Evolutionary conservation across 2,113 vertebrate species (phyloP), one percentile per base, ranked within the genome.

Genomic region (Pachyramphus minor): DNA sequence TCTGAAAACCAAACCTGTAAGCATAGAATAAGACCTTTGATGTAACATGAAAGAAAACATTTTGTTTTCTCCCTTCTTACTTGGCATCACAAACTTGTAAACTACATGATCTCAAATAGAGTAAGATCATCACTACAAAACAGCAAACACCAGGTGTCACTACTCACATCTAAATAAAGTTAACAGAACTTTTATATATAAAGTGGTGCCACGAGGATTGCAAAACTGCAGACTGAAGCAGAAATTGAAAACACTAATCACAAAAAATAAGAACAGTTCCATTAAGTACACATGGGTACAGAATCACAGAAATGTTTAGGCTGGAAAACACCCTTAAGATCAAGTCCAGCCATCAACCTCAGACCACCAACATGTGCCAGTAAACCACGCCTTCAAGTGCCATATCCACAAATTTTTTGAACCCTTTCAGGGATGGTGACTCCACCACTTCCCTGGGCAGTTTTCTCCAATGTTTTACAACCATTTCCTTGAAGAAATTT

Each of bases 131-230:
- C 60, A 71, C 76, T 88, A 88, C 47, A 83, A 76, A 94, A 44
- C 9, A 89, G 53, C 53, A 49, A 93, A 96, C 87, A 93, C 47
- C 81, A 96, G 93, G 77, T 94, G 92, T 95, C 95, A 95, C 84
- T 78, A 84, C 12, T 72, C 33, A 82, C 73, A 87, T 9, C 18
- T 63, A 45, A 41, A 73, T 66, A 44, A 60, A 62, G 41, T 42
- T 52, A 31, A 59, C 14, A 27, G 22, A 58, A 87, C 16, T 77
- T 41, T 28, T 8, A 47, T 35, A 14, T 27, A 25, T 23, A 41
- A 67, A 86, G 72, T 25, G 4, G 14, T 63, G 14, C 8, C 28
- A 22, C 28, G 53, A 9, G 6, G 19, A 89, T 2, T 33, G 21
- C 24, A 74, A 58, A 81, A 74, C 18, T 35, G 17, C 24, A 84